Percentiles rank a stretch among this genome's conserved stretches.
These are phyloP conservation scores for Narcine bancroftii DNA, from an alignment of 2,113 vertebrate species.

Conservation along the genomic window DNA sequence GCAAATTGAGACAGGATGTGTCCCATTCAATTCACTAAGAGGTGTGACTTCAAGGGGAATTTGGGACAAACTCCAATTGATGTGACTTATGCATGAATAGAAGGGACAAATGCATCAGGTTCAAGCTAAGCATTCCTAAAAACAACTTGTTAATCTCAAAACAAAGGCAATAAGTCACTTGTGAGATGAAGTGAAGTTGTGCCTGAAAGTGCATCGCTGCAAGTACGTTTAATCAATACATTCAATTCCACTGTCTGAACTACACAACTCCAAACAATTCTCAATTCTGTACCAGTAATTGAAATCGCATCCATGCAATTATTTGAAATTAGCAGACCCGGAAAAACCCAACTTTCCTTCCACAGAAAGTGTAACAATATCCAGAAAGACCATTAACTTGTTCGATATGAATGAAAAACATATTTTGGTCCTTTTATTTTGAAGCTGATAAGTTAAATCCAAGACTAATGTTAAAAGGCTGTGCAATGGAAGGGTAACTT, in stretches of 20 bases:
- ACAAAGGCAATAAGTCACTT: neutral
- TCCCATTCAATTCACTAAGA: too few species aligned
- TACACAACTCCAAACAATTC: neutral
- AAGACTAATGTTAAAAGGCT: neutral
- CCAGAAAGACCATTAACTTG: neutral
- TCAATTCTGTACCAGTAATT: neutral
- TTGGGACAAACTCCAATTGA: too few species aligned
- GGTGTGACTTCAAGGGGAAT: too few species aligned
- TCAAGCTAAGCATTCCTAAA: neutral
- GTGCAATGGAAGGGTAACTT: neutral
- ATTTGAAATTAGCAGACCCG: slow-evolving; percentile 6
- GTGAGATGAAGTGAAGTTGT: neutral
- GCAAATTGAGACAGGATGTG: too few species aligned
- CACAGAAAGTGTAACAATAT: too few species aligned
- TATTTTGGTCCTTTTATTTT: slow-evolving; percentile 2
- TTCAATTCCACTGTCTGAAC: neutral
- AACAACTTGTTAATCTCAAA: neutral
- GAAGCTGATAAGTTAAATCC: too few species aligned
- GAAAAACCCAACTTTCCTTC: neutral
- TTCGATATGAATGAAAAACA: neutral
- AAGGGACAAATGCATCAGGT: too few species aligned
- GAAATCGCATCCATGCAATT: neutral
- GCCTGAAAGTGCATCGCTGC: neutral
- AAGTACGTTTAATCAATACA: neutral
- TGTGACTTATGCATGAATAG: too few species aligned